Evolutionary conservation across 1,140 invertebrate species (phyloP), one percentile per base, ranked within the genome.

Genomic region (Lepidostoma basale): DNA sequence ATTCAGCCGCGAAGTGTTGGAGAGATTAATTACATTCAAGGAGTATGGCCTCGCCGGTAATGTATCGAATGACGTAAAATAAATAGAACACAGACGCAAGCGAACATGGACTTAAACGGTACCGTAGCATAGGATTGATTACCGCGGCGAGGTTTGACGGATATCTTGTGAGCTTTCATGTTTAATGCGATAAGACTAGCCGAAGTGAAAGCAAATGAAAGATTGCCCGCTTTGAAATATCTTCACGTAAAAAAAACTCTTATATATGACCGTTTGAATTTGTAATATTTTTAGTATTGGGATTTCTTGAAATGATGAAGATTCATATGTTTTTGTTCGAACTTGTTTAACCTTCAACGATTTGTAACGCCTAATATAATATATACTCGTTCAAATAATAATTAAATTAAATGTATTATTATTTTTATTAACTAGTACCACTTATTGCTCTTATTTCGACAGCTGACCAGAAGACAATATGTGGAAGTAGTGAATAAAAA

Each of bases 1-100:
- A 70, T 70, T 52, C 22, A 12, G 26, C 44, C 28, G 28, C 56
- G 42, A 56, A 62, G 68, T 70, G 69, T 71, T 52, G 59, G 69
- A 33, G 39, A 71, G 69, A 71, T 71, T 71, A 71, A 71, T 71
- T 67, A 66, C 58, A 66, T n/a, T 54, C 65, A 59, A 59, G 39
- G 30, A 67, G 54, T 67, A 67, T 59, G 64, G 52, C 54, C 64
- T 67, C 52, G 42, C 39, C 44, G 18, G 14, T 42, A 14, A 9
- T 6, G 42, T 67, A 67, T 67, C 64, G 28, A 67, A 60, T 67
- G 40, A 67, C 64, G 64, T 26, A 59, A 67, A 67, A 67, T 33
- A 59, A 67, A 59, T 60, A 60, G 54, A 60, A 67, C 45, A 44
- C 36, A 33, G 52, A 64, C 10, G 26, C 62, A 45, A 45, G 44